phyloP scores from a whole-genome alignment of 2,113 vertebrate genomes.

The Alligator mississippiensis region DNA sequence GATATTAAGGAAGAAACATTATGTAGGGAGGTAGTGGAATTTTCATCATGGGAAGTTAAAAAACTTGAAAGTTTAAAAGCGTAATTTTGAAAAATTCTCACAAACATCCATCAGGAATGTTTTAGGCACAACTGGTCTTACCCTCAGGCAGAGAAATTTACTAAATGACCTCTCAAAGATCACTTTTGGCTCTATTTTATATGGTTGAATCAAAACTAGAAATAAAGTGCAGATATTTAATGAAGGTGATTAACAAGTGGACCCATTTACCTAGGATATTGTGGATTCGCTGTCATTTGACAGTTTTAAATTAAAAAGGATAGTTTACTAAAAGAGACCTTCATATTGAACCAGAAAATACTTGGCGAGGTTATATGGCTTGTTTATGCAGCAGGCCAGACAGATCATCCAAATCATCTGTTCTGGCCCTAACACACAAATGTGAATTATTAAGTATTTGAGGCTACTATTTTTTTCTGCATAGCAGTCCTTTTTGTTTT shows the following conservation, averaged over 20 bases:
- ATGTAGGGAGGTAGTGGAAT: no score
- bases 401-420: neutral
- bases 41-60: no score
- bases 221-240: neutral
- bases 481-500: no score
- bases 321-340: neutral
- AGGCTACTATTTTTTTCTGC: neutral
- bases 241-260: neutral
- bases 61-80: no score
- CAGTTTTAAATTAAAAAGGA: neutral
- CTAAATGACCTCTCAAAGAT: no score
- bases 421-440: neutral
- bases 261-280: neutral
- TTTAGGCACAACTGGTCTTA: no score
- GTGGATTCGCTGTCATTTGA: neutral
- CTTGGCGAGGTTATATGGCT: neutral
- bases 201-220: neutral
- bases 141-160: no score
- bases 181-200: no score
- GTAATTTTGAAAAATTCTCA: no score
- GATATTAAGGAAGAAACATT: no score
- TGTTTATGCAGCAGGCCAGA: neutral
- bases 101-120: no score
- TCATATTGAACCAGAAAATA: neutral
- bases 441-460: neutral